A percentile compares a stretch with the other conserved stretches of the same genome.
These are phyloP conservation scores for Dicerorhinus sumatrensis DNA, from an alignment of 2,113 vertebrate species.

Conservation along the genomic window DNA sequence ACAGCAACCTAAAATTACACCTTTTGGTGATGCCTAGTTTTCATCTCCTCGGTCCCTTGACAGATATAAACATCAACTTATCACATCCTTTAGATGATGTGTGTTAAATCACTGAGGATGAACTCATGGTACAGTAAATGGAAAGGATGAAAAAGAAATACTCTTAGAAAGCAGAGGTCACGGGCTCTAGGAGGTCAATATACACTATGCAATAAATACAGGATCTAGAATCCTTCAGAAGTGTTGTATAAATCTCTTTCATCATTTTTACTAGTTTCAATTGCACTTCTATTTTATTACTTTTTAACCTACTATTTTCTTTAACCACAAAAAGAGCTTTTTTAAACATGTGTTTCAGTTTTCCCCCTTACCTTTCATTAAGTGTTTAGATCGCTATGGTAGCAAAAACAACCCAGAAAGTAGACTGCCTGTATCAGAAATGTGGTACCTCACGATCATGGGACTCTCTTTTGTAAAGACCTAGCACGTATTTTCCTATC, in stretches of 20 bases:
- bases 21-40: constrained; percentile 83
- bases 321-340: constrained; percentile 43
- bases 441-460: neutral
- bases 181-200: constrained; percentile 58
- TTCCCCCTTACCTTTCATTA: neutral
- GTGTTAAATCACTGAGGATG: constrained; percentile 85
- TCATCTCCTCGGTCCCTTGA: constrained; percentile 84
- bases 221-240: constrained; percentile 28
- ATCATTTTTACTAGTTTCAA: constrained; percentile 42
- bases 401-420: constrained; percentile 11
- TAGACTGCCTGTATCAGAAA: neutral
- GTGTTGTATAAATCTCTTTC: constrained; percentile 33
- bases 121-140: constrained; percentile 75
- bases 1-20: constrained; percentile 86
- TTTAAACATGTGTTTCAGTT: neutral
- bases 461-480: neutral
- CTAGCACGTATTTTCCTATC: neutral
- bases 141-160: constrained; percentile 69
- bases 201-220: neutral
- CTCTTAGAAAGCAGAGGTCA: constrained; percentile 57
- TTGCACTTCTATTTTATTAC: neutral
- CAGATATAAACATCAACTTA: constrained; percentile 85
- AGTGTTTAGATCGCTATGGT: neutral
- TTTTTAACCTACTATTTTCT: constrained; percentile 46
- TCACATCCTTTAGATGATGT: constrained; percentile 84